phyloP scores from a whole-genome alignment of 2,113 vertebrate genomes.

The Micronycteris hirsuta region DNA sequence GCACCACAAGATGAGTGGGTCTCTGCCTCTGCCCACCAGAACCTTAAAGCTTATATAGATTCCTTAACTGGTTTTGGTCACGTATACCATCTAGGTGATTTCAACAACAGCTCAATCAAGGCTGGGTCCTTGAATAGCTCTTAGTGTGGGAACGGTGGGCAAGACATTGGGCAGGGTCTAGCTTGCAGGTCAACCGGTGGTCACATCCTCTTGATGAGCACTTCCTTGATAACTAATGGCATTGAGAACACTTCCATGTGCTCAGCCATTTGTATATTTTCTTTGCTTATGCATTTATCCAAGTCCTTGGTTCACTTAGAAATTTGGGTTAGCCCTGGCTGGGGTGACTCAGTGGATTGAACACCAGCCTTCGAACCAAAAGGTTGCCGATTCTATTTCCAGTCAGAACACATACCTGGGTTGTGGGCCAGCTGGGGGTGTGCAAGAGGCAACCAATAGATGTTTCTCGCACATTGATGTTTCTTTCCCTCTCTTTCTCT shows the following conservation, averaged over 20 bases:
- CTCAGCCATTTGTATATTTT: neutral
- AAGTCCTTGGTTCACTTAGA: neutral
- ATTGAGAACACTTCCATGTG: too few species aligned
- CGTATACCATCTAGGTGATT: neutral
- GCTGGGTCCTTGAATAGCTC: neutral
- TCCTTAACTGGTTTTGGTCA: neutral
- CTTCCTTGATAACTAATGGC: fast-evolving
- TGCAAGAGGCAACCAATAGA: too few species aligned
- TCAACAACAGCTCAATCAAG: neutral
- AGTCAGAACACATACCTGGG: too few species aligned
- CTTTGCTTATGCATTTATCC: neutral
- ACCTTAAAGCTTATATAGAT: neutral
- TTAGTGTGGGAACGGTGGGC: neutral
- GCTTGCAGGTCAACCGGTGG: neutral
- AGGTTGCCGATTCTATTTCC: too few species aligned
- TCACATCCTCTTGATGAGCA: neutral
- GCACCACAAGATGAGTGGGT: neutral
- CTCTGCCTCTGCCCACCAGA: neutral
- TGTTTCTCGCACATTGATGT: too few species aligned
- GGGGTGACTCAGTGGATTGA: too few species aligned
- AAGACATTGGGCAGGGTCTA: neutral
- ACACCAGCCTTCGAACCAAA: too few species aligned
- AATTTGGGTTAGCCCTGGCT: too few species aligned
- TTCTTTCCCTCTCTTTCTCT: too few species aligned
- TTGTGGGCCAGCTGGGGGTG: too few species aligned